Evolutionary conservation across 2,888 invertebrate genomes (phyloP).

Genomic region (Lochmaea capreae): DNA sequence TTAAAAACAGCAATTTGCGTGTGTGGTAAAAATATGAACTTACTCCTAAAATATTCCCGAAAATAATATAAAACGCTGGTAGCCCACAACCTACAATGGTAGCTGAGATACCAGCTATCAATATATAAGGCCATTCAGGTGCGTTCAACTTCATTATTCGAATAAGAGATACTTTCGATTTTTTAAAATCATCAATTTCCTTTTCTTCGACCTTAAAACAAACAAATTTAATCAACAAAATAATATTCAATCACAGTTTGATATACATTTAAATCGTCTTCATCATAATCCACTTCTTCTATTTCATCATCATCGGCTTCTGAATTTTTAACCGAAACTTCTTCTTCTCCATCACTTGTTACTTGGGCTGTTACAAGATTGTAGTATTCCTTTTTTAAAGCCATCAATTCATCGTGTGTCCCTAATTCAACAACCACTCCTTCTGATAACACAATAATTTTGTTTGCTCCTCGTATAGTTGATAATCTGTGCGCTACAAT

Average conservation of each 20-base stretch:
- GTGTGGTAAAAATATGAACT: constrained; percentile 52
- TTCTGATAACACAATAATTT: constrained; percentile 77
- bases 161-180: constrained; percentile 49
- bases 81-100: constrained; percentile 77
- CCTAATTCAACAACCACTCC: constrained; percentile 79
- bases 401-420: constrained; percentile 77
- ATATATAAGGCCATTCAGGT: constrained; percentile 76
- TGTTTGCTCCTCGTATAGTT: constrained; percentile 84
- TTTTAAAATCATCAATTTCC: constrained; percentile 42
- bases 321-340: constrained; percentile 14
- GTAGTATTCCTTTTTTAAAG: constrained; percentile 73
- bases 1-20: neutral
- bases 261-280: neutral
- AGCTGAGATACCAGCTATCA: constrained; percentile 73
- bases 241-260: neutral
- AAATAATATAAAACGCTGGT: constrained; percentile 78
- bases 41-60: constrained; percentile 79
- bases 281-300: neutral
- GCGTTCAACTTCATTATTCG: constrained; percentile 67
- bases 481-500: constrained; percentile 88
- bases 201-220: constrained; percentile 23
- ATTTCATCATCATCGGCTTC: neutral
- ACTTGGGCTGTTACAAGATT: constrained; percentile 77
- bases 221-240: neutral
- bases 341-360: constrained; percentile 32